Conservation (phyloP, 2,888 invertebrate genomes). For the Alloplasta piceator region DNA sequence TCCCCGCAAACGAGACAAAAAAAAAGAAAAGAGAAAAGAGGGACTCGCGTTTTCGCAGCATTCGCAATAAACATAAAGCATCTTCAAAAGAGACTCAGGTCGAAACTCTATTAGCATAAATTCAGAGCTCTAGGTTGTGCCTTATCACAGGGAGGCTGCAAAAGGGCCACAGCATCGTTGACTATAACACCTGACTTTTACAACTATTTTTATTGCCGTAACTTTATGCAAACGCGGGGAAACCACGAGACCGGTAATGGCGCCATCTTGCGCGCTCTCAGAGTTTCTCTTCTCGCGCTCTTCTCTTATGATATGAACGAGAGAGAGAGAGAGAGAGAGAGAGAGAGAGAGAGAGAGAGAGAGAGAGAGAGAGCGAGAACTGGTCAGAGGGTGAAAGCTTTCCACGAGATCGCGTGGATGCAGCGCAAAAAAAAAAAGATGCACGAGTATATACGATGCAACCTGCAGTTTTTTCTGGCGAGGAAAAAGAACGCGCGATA, state of each 20-base stretch:
- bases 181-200: conserved; percentile 79
- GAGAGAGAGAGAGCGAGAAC: conserved; percentile 10
- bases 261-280: conserved; percentile 40
- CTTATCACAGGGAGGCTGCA: too few species aligned
- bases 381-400: conserved; percentile 19
- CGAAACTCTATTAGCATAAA: conserved; percentile 78
- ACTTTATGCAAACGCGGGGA: conserved; percentile 73
- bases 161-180: conserved; percentile 62
- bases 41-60: conserved; percentile 45
- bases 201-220: conserved; percentile 77
- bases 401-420: conserved; percentile 36
- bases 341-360: conserved; percentile 15
- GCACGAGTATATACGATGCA: conserved; percentile 4
- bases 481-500: conserved; percentile 42
- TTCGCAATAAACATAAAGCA: conserved; percentile 70
- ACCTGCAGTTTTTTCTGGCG: background rate
- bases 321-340: conserved; percentile 24
- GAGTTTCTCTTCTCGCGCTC: conserved; percentile 19
- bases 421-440: conserved; percentile 20
- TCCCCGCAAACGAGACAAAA: background rate
- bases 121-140: conserved; percentile 66
- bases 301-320: conserved; percentile 34
- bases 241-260: conserved; percentile 46
- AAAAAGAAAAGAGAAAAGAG: conserved; percentile 9
- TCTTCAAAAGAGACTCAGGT: conserved; percentile 70